Conservation (phyloP, 2,797 vertebrate species). For the Pterois miles region DNA sequence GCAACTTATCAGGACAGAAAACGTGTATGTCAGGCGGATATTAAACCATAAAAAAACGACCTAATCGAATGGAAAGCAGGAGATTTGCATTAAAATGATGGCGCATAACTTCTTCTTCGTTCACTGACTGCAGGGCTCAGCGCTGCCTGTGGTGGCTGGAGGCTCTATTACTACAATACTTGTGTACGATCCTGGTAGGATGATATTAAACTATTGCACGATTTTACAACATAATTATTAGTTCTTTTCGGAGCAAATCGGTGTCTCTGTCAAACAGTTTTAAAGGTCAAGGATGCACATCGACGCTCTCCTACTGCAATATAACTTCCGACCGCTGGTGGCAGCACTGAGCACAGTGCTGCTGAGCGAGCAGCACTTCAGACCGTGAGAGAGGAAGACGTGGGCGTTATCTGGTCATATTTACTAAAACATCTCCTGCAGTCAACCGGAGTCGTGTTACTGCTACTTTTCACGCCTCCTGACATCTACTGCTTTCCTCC, state of each 20-base stretch:
- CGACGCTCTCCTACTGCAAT: not conserved
- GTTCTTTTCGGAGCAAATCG: accelerated
- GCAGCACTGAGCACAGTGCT: no score
- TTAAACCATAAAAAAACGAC: not conserved
- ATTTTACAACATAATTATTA: not conserved
- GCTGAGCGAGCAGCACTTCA: no score
- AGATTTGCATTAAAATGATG: not conserved
- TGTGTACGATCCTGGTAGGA: no score
- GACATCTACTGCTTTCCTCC: no score
- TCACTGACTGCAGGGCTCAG: not conserved
- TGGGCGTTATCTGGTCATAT: no score
- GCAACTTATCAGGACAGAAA: not conserved
- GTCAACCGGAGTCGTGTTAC: no score
- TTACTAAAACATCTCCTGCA: no score
- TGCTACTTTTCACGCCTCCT: no score
- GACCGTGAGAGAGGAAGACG: no score
- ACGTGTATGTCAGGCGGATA: no score
- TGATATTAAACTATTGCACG: not conserved
- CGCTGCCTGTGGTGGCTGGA: not conserved
- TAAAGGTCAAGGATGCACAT: not conserved
- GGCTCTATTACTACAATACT: not conserved
- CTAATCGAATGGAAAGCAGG: accelerated
- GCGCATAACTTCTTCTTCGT: not conserved
- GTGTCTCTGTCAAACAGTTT: not conserved
- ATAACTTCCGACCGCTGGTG: not conserved